Base-by-base conservation (phyloP, 2,113 vertebrate genomes). In the Tachuris rubrigastra region DNA sequence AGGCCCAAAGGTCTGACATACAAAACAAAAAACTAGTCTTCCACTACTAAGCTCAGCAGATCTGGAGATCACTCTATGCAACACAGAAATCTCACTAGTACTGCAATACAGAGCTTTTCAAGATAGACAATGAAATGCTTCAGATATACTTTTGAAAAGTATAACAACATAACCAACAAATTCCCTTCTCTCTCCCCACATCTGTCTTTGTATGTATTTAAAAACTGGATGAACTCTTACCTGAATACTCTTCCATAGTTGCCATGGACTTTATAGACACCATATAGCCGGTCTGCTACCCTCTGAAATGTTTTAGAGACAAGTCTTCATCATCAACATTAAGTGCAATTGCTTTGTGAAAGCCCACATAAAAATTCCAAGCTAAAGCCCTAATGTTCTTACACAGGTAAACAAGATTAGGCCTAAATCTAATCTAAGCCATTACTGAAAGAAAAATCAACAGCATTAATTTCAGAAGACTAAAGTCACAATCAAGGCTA, bases 241-340 rank as follows among this genome's bases (percentile, higher is more conserved):
- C 99, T 99, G 98, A 99, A 99, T 37, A 99, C 99, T 98, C 99
- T 97, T 50, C 99, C 99, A 7, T 99, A 99, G 98, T 99, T 99
- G 47, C 99, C 99, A 90, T 99, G 99, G 84, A 99, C 99, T 96
- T 99, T 99, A 97, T 99, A 99, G 56, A 99, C 99, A 30, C 99
- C 99, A 63, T 99, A 99, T 1, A 99, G 98, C 75, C 99, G 98
- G 89, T 99, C 99, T 92, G 99, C 99, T 66, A 99, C 99, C 95
- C 99, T 99, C 99, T 99, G 69, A 67, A 98, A 96, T 31, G 97
- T 94, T 89, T 96, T 15, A 96, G 65, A 67, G 53, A 95, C 63
- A 97, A 33, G 30, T 94, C 83, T 90, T 76, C 31, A 22, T 87
- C 75, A 97, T 65, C 44, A 85, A 77, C 42, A 59, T 53, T 41